These are phyloP conservation scores for Antrozous pallidus DNA, from an alignment of 2,797 vertebrate genomes.

Conservation along the genomic window DNA sequence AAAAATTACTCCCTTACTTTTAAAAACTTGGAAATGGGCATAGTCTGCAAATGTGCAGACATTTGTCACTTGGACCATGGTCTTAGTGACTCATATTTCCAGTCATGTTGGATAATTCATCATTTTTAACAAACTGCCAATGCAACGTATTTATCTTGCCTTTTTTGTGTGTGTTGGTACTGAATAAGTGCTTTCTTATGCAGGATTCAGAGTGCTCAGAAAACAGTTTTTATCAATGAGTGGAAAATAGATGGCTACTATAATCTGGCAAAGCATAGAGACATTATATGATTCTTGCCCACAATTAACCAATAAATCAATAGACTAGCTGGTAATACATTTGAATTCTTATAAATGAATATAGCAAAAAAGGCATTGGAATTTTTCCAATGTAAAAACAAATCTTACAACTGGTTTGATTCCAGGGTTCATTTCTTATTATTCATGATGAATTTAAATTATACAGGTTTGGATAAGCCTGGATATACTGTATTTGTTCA, in stretches of 20 bases:
- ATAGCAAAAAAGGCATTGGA: neutral
- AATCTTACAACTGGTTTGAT: neutral
- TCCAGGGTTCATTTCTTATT: neutral
- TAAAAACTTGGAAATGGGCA: constrained; percentile 52
- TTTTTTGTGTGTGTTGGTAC: neutral
- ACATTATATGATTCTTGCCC: constrained; percentile 25
- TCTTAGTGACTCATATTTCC: constrained; percentile 54
- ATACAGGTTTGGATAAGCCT: neutral
- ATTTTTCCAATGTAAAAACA: neutral
- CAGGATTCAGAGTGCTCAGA: constrained; percentile 23
- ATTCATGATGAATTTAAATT: neutral
- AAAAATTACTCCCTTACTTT: constrained; percentile 59
- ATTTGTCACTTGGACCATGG: constrained; percentile 50
- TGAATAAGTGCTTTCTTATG: constrained; percentile 46
- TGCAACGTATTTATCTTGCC: constrained; percentile 19
- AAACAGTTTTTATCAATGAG: constrained; percentile 48
- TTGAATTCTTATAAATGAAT: neutral
- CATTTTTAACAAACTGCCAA: constrained; percentile 41
- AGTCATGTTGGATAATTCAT: constrained; percentile 52
- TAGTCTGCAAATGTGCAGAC: constrained; percentile 50
- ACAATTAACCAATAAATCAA: neutral
- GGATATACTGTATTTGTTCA: neutral
- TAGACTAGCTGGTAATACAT: neutral
- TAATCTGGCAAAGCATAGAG: constrained; percentile 30
- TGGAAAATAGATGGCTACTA: neutral